These are phyloP conservation scores for Bombus breviceps DNA, from an alignment of 1,140 invertebrate genomes.

Conservation along the genomic window DNA sequence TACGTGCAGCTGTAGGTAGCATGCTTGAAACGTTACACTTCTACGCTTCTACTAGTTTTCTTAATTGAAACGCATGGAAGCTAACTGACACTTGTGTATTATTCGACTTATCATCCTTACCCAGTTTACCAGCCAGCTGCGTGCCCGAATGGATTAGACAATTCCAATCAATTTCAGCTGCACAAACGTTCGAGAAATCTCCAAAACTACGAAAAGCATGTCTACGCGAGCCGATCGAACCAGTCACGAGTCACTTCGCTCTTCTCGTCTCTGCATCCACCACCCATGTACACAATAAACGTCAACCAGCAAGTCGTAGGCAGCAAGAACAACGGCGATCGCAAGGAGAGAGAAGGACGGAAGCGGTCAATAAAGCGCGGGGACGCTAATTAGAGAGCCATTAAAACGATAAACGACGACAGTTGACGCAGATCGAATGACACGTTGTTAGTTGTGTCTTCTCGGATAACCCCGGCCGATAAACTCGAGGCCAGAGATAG, in stretches of 20 bases:
- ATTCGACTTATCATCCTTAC: too few species aligned
- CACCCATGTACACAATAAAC: too few species aligned
- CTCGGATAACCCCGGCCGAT: slow-evolving; percentile 79
- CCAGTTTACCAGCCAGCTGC: too few species aligned
- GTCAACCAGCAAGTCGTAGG: too few species aligned
- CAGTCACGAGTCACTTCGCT: not conserved
- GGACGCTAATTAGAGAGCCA: slow-evolving; percentile 80
- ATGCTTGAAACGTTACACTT: too few species aligned
- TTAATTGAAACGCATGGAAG: too few species aligned
- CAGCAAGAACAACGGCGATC: too few species aligned
- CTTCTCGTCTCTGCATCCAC: too few species aligned
- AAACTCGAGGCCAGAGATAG: slow-evolving; percentile 66
- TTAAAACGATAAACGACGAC: slow-evolving; percentile 81
- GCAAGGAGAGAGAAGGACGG: not conserved
- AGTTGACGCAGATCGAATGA: slow-evolving; percentile 77
- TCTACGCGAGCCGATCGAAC: not conserved
- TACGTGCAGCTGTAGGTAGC: too few species aligned
- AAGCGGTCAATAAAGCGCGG: slow-evolving; percentile 55
- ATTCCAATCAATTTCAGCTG: not conserved
- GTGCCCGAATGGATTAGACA: too few species aligned
- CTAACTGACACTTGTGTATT: too few species aligned
- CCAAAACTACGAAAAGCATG: not conserved
- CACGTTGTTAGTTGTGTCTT: slow-evolving; percentile 81
- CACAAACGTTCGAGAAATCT: not conserved
- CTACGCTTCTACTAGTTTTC: too few species aligned